phyloP scores from a whole-genome alignment of 2,797 vertebrate species.

The Eulemur rubriventer region DNA sequence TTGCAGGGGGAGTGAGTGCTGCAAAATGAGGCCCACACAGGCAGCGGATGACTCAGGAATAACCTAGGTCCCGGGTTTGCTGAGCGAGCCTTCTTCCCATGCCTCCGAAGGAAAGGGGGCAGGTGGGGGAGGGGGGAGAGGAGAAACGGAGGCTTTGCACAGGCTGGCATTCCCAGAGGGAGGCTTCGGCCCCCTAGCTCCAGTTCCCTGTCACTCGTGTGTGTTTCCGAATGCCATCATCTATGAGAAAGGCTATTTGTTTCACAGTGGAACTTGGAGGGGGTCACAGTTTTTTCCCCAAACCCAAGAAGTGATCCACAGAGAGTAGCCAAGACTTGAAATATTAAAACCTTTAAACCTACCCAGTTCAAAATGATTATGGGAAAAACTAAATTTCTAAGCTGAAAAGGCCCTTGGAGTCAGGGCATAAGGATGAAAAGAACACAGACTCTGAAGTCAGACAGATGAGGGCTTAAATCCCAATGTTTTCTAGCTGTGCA shows the following conservation, averaged over 20 bases:
- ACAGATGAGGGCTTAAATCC: background rate
- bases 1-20: constrained; percentile 22
- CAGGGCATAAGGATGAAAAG: background rate
- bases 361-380: constrained; percentile 12
- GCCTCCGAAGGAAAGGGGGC: background rate
- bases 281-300: background rate
- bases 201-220: background rate
- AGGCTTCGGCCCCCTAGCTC: background rate
- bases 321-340: background rate
- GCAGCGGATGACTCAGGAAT: constrained; percentile 78
- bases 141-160: background rate
- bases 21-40: constrained; percentile 49
- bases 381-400: constrained; percentile 25
- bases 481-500: background rate
- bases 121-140: background rate
- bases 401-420: background rate
- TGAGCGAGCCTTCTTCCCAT: constrained; percentile 5
- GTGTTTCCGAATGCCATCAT: background rate
- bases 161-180: background rate
- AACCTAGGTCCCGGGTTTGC: constrained; percentile 60
- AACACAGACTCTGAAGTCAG: background rate
- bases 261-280: background rate
- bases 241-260: background rate
- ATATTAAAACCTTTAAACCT: background rate
- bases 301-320: constrained; percentile 27